A percentile compares a stretch with the other conserved stretches of the same genome.
Evolutionary conservation across 2,888 invertebrate genomes (phyloP).

Genomic region (Horisme vitalbata): DNA sequence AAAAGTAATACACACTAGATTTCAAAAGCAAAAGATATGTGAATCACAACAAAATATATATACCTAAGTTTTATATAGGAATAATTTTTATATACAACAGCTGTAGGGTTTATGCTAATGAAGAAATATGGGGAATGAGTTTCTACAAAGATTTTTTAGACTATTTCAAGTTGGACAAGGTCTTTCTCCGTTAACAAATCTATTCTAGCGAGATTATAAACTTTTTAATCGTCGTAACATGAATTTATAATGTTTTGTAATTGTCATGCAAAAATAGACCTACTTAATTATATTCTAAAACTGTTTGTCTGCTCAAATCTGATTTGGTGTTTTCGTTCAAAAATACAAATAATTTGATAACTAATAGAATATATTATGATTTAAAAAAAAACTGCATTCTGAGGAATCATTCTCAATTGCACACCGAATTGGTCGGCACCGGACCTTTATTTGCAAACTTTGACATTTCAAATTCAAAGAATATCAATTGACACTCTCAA

Average conservation of each 20-base stretch:
- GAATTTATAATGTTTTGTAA: constrained; percentile 2
- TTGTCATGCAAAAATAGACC: constrained; percentile 22
- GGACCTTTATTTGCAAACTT: no score
- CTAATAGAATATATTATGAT: neutral
- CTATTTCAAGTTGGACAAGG: neutral
- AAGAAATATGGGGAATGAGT: neutral
- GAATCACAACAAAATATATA: constrained; percentile 42
- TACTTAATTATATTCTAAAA: constrained; percentile 1
- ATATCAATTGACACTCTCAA: no score
- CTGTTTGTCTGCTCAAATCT: neutral
- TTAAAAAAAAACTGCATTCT: no score
- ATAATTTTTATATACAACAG: constrained; percentile 17
- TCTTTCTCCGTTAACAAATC: constrained; percentile 1
- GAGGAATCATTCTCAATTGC: no score
- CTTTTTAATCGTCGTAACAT: neutral
- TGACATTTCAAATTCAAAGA: no score
- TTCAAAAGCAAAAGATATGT: constrained; percentile 48
- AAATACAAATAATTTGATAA: constrained; percentile 13
- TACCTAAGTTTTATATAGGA: constrained; percentile 7
- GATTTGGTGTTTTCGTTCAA: constrained; percentile 6
- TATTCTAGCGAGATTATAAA: constrained; percentile 3
- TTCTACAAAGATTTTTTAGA: neutral
- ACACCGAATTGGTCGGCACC: no score
- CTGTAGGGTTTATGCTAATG: constrained; percentile 3
- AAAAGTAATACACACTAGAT: neutral